Evolutionary conservation across 2,888 invertebrate genomes (phyloP).

Genomic region (Athalia rosae): DNA sequence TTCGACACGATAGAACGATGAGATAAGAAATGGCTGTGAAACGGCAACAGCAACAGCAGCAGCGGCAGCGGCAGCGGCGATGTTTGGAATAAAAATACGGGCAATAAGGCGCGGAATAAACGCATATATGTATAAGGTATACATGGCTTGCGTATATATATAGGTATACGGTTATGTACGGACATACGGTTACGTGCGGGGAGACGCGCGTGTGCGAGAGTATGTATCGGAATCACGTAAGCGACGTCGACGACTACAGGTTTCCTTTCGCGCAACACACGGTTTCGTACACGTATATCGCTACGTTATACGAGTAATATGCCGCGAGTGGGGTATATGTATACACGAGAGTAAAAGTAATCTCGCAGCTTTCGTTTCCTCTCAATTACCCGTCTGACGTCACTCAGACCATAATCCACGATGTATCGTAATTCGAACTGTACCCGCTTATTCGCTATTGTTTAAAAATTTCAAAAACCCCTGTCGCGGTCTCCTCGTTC

Average conservation of each 20-base stretch:
- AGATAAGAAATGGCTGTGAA: too few species aligned
- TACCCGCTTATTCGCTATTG: not conserved
- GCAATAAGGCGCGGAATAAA: not conserved
- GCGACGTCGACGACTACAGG: slow-evolving; percentile 32
- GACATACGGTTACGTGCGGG: not conserved
- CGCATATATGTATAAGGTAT: slow-evolving; percentile 8
- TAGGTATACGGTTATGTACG: slow-evolving; percentile 45
- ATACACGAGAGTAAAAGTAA: slow-evolving; percentile 69
- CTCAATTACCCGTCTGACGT: slow-evolving; percentile 65
- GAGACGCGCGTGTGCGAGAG: not conserved
- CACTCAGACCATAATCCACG: slow-evolving; percentile 66
- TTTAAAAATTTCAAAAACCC: too few species aligned
- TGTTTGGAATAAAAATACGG: not conserved
- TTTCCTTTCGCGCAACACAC: slow-evolving; percentile 50
- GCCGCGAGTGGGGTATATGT: too few species aligned
- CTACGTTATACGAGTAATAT: too few species aligned
- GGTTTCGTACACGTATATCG: too few species aligned
- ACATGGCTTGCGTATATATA: slow-evolving; percentile 52
- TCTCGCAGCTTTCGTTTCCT: slow-evolving; percentile 69
- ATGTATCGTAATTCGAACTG: slow-evolving; percentile 63
- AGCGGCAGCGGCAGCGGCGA: not conserved
- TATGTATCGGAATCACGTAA: slow-evolving; percentile 22
- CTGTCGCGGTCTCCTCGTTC: too few species aligned
- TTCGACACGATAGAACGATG: too few species aligned
- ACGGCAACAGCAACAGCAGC: not conserved